These are phyloP conservation scores for Andrena trimmerana DNA, from an alignment of 2,888 invertebrate genomes.

Conservation along the genomic window DNA sequence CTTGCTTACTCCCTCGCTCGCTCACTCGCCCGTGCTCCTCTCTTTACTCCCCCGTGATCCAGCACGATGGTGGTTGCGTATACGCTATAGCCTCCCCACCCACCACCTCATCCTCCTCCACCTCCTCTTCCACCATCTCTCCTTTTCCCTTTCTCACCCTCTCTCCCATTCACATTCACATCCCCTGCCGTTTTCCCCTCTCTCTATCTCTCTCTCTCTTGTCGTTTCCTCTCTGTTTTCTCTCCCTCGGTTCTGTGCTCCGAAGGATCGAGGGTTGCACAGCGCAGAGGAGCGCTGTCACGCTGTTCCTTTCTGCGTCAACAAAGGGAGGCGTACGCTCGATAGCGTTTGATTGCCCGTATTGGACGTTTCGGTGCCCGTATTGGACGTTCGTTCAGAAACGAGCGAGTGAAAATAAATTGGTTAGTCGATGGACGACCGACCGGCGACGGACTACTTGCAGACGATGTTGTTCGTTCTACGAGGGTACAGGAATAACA, in stretches of 20 bases:
- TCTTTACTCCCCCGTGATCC: constrained; percentile 71
- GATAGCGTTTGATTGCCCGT: constrained; percentile 62
- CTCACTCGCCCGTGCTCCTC: constrained; percentile 30
- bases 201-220: constrained; percentile 54
- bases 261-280: constrained; percentile 66
- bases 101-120: too few relatives aligned
- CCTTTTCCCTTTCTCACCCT: constrained; percentile 53
- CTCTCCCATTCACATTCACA: constrained; percentile 42
- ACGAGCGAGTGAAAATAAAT: constrained; percentile 45
- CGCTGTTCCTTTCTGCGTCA: constrained; percentile 81
- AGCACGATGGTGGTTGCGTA: constrained; percentile 70
- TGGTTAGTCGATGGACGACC: constrained; percentile 23
- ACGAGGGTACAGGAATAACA: not conserved
- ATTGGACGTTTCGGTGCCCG: constrained; percentile 40
- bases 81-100: too few relatives aligned
- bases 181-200: constrained; percentile 21
- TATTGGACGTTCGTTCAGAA: constrained; percentile 20
- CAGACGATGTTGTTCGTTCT: not conserved
- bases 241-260: constrained; percentile 50
- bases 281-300: constrained; percentile 72
- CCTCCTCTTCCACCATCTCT: constrained; percentile 33
- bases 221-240: constrained; percentile 41
- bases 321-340: constrained; percentile 73
- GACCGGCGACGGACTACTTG: constrained; percentile 3
- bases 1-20: constrained; percentile 7